Conservation (phyloP, 2,113 vertebrate species). For the Australoheros scitulus region DNA sequence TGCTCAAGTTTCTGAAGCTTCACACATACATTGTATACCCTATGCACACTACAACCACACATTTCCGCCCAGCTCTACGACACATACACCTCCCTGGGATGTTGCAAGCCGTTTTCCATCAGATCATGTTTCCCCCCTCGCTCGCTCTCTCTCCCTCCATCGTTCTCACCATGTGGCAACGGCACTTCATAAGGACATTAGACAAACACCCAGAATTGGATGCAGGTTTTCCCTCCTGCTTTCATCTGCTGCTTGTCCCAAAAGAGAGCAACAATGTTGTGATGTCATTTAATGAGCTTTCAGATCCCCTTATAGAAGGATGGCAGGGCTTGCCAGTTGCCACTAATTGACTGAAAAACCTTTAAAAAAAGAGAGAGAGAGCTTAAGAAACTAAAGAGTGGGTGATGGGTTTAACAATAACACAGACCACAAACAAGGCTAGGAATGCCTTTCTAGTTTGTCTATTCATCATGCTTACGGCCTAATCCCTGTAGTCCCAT, state of each 20-base stretch:
- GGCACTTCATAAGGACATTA: slow-evolving; percentile 76
- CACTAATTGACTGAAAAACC: slow-evolving; percentile 74
- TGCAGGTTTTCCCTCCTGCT: slow-evolving; percentile 74
- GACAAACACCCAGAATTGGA: slow-evolving; percentile 79
- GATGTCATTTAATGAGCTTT: slow-evolving; percentile 78
- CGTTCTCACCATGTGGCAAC: slow-evolving; percentile 71
- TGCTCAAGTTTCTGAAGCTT: slow-evolving; percentile 20
- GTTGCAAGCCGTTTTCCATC: slow-evolving; percentile 73
- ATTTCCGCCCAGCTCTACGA: slow-evolving; percentile 18
- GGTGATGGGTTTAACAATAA: slow-evolving; percentile 70
- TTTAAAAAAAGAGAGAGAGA: slow-evolving; percentile 21
- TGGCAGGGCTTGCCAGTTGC: slow-evolving; percentile 69
- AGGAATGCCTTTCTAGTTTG: slow-evolving; percentile 71
- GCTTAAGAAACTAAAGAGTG: slow-evolving; percentile 52
- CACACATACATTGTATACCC: slow-evolving; percentile 43
- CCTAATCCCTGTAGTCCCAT: slow-evolving; percentile 50
- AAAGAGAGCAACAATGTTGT: slow-evolving; percentile 74
- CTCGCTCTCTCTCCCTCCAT: slow-evolving; percentile 13
- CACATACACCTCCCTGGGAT: slow-evolving; percentile 34
- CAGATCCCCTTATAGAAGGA: slow-evolving; percentile 68
- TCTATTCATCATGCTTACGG: slow-evolving; percentile 72
- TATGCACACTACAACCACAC: slow-evolving; percentile 35
- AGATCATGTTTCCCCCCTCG: slow-evolving; percentile 56
- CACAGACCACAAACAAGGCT: slow-evolving; percentile 71
- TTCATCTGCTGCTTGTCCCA: slow-evolving; percentile 78